These are phyloP conservation scores for Drosophila pectinifera DNA, from an alignment of 1,140 invertebrate species.

Conservation along the genomic window DNA sequence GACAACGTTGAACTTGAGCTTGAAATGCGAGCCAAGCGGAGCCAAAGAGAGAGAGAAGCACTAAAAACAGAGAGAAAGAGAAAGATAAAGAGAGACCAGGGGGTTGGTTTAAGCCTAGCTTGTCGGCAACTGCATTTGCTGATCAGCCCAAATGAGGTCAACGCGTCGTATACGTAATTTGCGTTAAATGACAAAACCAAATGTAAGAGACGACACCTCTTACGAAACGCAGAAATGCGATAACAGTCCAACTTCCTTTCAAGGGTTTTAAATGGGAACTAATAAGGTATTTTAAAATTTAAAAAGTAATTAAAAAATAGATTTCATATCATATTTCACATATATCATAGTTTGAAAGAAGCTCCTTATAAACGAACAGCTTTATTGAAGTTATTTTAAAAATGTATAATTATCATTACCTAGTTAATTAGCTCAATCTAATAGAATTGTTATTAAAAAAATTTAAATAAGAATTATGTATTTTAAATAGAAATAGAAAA, in stretches of 20 bases:
- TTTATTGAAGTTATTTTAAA: no score
- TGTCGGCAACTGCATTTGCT: constrained; percentile 46
- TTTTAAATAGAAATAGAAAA: no score
- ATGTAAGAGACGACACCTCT: constrained; percentile 38
- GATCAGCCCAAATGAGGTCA: constrained; percentile 67
- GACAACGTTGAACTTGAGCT: constrained; percentile 78
- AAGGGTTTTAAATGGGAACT: neutral
- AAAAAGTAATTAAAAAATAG: neutral
- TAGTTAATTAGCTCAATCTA: no score
- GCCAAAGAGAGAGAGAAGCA: constrained; percentile 25
- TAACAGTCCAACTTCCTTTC: constrained; percentile 10
- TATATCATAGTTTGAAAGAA: no score
- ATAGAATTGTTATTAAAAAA: no score
- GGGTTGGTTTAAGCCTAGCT: constrained; percentile 33
- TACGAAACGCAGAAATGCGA: constrained; percentile 64
- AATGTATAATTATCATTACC: no score
- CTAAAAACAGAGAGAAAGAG: neutral
- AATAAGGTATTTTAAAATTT: neutral
- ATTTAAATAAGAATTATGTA: no score
- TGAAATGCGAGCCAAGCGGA: constrained; percentile 66
- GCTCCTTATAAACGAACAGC: no score
- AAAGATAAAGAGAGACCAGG: constrained; percentile 5
- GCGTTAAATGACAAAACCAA: constrained; percentile 64
- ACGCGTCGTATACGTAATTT: constrained; percentile 75
- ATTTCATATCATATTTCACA: no score